These are phyloP conservation scores for Agonopterix arenella DNA, from an alignment of 2,888 invertebrate species.

Conservation along the genomic window DNA sequence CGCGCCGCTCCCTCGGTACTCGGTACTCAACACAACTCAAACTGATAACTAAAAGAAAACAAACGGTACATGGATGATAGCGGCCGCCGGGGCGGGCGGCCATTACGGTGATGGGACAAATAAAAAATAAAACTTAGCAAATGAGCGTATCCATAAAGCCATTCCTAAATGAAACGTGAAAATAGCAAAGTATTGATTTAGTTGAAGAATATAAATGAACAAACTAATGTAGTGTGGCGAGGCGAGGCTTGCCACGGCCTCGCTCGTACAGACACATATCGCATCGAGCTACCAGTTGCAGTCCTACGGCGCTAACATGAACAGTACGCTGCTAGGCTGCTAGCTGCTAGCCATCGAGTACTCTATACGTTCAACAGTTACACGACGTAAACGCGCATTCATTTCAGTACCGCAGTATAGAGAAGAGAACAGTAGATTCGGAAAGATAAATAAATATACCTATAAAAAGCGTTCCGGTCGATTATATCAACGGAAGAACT, in stretches of 20 bases:
- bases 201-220: constrained; percentile 61
- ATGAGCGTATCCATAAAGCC: constrained; percentile 70
- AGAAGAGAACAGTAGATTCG: constrained; percentile 70
- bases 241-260: constrained; percentile 48
- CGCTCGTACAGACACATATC: constrained; percentile 47
- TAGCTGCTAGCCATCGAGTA: constrained; percentile 61
- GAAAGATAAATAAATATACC: constrained; percentile 75
- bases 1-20: constrained; percentile 48
- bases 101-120: constrained; percentile 26
- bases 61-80: constrained; percentile 40
- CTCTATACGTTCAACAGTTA: constrained; percentile 66
- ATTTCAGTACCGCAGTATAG: constrained; percentile 67
- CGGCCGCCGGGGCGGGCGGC: constrained; percentile 23
- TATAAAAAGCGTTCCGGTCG: constrained; percentile 74
- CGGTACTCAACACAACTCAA: constrained; percentile 59
- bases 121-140: constrained; percentile 62
- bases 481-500: constrained; percentile 71
- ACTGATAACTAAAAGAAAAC: constrained; percentile 61
- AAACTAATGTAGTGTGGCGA: constrained; percentile 63
- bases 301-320: constrained; percentile 67
- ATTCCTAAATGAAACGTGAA: constrained; percentile 72
- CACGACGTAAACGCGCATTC: constrained; percentile 72
- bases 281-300: constrained; percentile 68
- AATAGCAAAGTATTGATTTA: constrained; percentile 59
- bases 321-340: constrained; percentile 49